Conservation (phyloP, 2,888 invertebrate species). For the Gastracanthus pulcherrimus region DNA sequence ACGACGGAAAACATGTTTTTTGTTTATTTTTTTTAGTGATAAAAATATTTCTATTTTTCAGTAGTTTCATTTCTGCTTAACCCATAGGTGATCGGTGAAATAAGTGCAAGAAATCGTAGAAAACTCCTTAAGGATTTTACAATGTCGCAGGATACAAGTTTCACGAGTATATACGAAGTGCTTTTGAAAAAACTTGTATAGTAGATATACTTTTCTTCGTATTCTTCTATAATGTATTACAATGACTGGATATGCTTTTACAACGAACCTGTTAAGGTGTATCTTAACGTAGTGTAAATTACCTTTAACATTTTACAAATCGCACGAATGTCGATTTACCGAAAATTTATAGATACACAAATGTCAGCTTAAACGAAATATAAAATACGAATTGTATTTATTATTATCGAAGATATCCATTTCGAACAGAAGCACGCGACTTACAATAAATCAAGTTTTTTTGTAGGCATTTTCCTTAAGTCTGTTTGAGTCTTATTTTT, state of each 20-base stretch:
- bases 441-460: background rate
- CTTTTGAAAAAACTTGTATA: constrained; percentile 8
- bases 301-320: background rate
- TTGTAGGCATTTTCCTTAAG: constrained; percentile 1
- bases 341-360: background rate
- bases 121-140: constrained; percentile 41
- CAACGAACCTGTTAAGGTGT: background rate
- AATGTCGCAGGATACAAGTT: background rate
- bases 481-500: background rate
- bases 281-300: too few species aligned
- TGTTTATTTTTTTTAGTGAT: background rate
- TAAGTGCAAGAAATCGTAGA: constrained; percentile 30
- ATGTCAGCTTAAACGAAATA: background rate
- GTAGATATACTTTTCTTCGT: background rate
- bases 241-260: constrained; percentile 35
- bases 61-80: background rate
- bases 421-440: background rate
- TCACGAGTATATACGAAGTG: constrained; percentile 16
- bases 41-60: constrained; percentile 8
- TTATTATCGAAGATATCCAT: background rate
- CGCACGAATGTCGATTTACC: background rate
- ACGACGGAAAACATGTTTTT: constrained; percentile 23
- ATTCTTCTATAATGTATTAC: background rate
- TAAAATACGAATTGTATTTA: background rate
- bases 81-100: background rate